Evolutionary conservation across 2,113 vertebrate species (phyloP).

Genomic region (Macquaria australasica): DNA sequence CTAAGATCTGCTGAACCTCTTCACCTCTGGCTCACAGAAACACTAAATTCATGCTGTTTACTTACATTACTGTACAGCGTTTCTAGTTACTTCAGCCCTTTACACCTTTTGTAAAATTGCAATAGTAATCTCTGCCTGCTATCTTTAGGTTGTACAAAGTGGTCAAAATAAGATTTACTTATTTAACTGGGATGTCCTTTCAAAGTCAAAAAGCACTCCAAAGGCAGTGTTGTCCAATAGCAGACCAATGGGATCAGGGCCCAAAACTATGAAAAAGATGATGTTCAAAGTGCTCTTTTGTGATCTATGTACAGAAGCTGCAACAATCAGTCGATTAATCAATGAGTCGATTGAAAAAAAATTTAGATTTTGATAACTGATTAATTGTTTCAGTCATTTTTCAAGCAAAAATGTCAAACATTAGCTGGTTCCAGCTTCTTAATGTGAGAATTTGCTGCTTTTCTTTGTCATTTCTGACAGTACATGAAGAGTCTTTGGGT

Average conservation of each 20-base stretch:
- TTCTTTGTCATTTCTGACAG: too few relatives aligned
- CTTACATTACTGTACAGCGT: not conserved
- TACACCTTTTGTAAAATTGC: not conserved
- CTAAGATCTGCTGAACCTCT: too few relatives aligned
- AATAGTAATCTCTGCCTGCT: not conserved
- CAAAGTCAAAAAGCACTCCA: not conserved
- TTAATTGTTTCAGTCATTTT: too few relatives aligned
- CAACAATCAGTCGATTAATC: too few relatives aligned
- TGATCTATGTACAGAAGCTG: not conserved
- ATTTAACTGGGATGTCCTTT: not conserved
- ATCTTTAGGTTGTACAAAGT: not conserved
- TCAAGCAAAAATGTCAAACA: too few relatives aligned
- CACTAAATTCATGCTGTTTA: not conserved
- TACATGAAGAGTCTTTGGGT: too few relatives aligned
- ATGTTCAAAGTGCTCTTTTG: not conserved
- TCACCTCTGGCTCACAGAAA: not conserved
- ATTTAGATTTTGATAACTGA: too few relatives aligned
- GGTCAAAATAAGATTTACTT: not conserved
- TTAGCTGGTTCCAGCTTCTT: too few relatives aligned
- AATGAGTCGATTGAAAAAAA: too few relatives aligned
- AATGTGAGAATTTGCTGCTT: too few relatives aligned
- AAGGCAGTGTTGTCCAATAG: not conserved
- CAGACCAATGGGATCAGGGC: not conserved
- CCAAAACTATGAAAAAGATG: not conserved
- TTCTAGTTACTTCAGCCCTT: not conserved